phyloP scores from a whole-genome alignment of 2,888 invertebrate species.

The Synergus japonicus region DNA sequence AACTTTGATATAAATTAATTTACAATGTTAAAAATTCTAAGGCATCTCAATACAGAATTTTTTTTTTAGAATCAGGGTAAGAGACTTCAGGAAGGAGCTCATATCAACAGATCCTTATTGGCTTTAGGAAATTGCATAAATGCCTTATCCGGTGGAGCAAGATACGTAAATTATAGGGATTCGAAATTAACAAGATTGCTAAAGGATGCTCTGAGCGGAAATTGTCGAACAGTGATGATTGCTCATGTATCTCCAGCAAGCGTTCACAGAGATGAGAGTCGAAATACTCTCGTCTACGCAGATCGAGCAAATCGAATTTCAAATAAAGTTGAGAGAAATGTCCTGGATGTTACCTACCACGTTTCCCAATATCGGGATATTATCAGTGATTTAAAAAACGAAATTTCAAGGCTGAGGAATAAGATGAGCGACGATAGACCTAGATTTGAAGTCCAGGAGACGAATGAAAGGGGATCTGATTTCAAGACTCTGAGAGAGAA shows the following conservation, averaged over 20 bases:
- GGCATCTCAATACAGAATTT: not conserved
- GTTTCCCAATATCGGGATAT: slow-evolving; percentile 91
- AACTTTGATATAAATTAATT: not conserved
- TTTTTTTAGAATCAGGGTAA: slow-evolving; percentile 85
- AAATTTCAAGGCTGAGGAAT: slow-evolving; percentile 88
- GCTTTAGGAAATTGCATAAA: slow-evolving; percentile 98
- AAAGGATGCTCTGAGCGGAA: slow-evolving; percentile 92
- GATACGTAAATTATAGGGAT: slow-evolving; percentile 96
- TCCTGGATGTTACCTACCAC: slow-evolving; percentile 83
- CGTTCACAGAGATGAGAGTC: slow-evolving; percentile 91
- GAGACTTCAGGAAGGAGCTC: slow-evolving; percentile 93
- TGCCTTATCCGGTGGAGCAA: slow-evolving; percentile 90
- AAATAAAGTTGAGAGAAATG: slow-evolving; percentile 84
- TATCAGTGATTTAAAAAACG: slow-evolving; percentile 89
- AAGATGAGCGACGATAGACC: slow-evolving; percentile 88
- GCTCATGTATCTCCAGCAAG: slow-evolving; percentile 94
- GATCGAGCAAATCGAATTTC: slow-evolving; percentile 95
- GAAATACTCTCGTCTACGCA: slow-evolving; percentile 96
- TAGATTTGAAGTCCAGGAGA: slow-evolving; percentile 63
- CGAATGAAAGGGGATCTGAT: slow-evolving; percentile 74
- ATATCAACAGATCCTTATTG: slow-evolving; percentile 94
- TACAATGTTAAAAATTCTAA: slow-evolving; percentile 25
- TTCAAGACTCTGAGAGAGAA: slow-evolving; percentile 88
- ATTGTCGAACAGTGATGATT: slow-evolving; percentile 97
- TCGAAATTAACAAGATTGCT: slow-evolving; percentile 95